phyloP scores from a whole-genome alignment of 1,140 invertebrate genomes.

The Bombus difficillimus region DNA sequence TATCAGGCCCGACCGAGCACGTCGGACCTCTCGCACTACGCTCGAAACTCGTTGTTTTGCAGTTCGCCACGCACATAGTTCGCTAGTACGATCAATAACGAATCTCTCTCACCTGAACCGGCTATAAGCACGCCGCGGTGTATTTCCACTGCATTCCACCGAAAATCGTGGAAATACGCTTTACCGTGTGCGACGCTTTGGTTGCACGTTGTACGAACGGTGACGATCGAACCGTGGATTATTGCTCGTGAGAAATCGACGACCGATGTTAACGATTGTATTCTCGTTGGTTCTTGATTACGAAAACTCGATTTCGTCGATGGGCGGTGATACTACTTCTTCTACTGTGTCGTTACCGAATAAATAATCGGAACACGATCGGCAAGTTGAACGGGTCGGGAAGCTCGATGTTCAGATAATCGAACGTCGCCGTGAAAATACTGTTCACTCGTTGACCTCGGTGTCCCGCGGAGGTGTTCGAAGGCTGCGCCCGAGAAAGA shows the following conservation, averaged over 20 bases:
- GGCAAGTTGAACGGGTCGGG: not conserved
- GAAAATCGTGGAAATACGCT: not conserved
- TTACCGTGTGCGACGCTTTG: too few relatives aligned
- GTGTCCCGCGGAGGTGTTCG: not conserved
- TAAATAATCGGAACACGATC: not conserved
- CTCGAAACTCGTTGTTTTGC: constrained; percentile 14
- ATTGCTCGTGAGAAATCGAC: not conserved
- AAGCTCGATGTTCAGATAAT: not conserved
- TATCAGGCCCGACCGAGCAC: constrained; percentile 26
- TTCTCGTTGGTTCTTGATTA: not conserved
- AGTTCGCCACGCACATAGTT: constrained; percentile 22
- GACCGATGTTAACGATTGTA: not conserved
- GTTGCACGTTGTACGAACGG: not conserved
- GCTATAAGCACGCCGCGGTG: not conserved
- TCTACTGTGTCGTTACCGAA: not conserved
- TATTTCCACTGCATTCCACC: too few relatives aligned
- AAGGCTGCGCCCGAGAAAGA: not conserved
- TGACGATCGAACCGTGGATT: not conserved
- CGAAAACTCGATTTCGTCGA: not conserved
- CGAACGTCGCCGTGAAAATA: not conserved
- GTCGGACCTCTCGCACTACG: not conserved
- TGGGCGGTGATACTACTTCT: not conserved
- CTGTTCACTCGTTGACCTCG: not conserved
- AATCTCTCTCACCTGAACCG: constrained; percentile 40
- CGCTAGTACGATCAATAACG: constrained; percentile 56